Conservation (phyloP, 2,113 vertebrate species). For the Dissostichus mawsoni region DNA sequence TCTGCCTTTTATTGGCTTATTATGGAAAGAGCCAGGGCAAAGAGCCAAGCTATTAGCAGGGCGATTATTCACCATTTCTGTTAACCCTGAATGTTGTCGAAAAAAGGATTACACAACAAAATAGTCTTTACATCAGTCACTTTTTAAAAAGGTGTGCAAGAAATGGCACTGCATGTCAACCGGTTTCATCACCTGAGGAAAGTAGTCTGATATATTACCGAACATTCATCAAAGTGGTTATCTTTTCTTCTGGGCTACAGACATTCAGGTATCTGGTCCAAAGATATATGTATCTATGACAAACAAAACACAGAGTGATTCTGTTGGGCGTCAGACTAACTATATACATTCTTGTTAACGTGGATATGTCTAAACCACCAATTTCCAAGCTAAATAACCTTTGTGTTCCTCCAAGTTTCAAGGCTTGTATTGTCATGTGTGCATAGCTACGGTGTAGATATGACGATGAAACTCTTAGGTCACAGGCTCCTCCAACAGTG, state of each 20-base stretch:
- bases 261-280: background rate
- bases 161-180: slow-evolving; percentile 20
- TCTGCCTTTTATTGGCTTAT: background rate
- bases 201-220: background rate
- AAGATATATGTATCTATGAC: background rate
- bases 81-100: slow-evolving; percentile 13
- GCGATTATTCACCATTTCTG: slow-evolving; percentile 8
- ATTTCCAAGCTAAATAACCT: background rate
- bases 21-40: slow-evolving; percentile 11
- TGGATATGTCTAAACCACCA: background rate
- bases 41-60: slow-evolving; percentile 9
- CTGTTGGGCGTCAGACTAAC: background rate
- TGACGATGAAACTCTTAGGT: too few species aligned
- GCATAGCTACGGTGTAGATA: too few species aligned
- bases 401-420: background rate
- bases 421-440: too few species aligned
- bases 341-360: background rate
- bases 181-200: background rate
- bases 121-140: slow-evolving; percentile 4
- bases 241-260: too few species aligned
- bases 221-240: background rate
- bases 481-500: too few species aligned
- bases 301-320: background rate
- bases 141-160: background rate
- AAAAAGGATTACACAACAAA: slow-evolving; percentile 31